Base-by-base conservation (phyloP, 2,888 invertebrate species). In the Brachypterus glaber region DNA sequence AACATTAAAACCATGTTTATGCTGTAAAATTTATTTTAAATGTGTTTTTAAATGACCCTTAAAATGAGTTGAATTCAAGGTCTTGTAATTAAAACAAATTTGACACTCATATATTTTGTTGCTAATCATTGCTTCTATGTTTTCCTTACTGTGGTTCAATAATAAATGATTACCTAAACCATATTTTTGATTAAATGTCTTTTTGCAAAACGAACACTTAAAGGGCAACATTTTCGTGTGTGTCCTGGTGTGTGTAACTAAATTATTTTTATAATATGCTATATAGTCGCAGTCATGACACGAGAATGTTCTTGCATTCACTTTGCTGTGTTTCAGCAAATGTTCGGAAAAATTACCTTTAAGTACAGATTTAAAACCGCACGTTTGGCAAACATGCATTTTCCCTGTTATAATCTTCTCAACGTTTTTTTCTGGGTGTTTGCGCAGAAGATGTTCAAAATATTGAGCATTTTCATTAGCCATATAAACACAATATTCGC, bases 161-260 rank as follows among this genome's bases (percentile, higher is more conserved):
- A 43, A 35, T 17, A 41, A 33, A 16, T 49, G 49, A 26, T 21
- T n/a, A 13, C 44, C 45, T 25, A 49, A 39, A 1, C 11, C 2
- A 0, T 3, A 1, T 40, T 47, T 47, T 9, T 24, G 33, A 13
- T 33, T 41, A 18, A 43, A 45, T 1, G 9, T 5, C 33, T 39
- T 40, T 2, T 37, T 25, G 24, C 46, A 48, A 15, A 16, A 30
- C 3, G 2, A 18, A 25, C 48, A 48, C 4, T 35, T n/a, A 14
- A 35, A 41, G 4, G 30, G 34, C 9, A 16, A 12, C 2, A n/a
- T 21, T 3, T 11, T 14, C 5, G 25, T 31, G 33, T 47, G 47
- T 13, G 12, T 33, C 12, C 13, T 29, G 9, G 40, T 13, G 35
- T 47, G 47, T 24, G 1, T 7, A 21, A 37, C 42, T 18, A 45